Base-by-base conservation (phyloP, 2,113 vertebrate genomes). In the Reinhardtius hippoglossoides region DNA sequence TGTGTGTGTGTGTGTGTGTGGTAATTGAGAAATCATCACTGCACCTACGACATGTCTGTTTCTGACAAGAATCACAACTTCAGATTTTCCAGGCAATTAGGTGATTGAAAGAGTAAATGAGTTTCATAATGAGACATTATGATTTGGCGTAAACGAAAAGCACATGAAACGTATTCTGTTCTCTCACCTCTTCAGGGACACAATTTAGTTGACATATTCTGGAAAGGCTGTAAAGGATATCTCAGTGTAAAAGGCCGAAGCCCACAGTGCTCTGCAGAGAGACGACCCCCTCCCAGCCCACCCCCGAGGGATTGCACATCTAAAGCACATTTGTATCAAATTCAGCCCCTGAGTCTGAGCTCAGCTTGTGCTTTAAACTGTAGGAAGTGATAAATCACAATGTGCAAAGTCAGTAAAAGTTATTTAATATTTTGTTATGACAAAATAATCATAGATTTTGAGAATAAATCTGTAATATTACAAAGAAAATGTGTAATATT, bases 51-150 rank as follows among this genome's bases (percentile, higher is more conserved):
- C 56, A 74, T 21, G 68, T 80, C 76, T 83, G 71, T 85, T 72
- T 84, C 58, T 55, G 46, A 61, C 57, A 73, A 84, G 64, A 88
- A 82, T 78, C 73, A 40, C 73, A 79, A 61, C 86, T 87, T 87
- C 69, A 75, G 9, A 90, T 89, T 87, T 93, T 91, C 86, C 86
- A 80, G 83, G 65, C 82, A 82, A 91, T 92, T 91, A 91, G 81
- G 59, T 90, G 70, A 91, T 89, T 89, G 83, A 85, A 69, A 76
- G 83, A 81, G 78, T 65, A 87, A 81, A 87, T 83, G 65, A 73
- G 58, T 83, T 76, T 85, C 16, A 48, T 80, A 88, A 91, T 91
- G 82, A 90, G 68, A 83, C 67, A 18, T 18, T 16, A 42, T 80
- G 70, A 91, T 89, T 76, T 71, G 52, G 67, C 76, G 72, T 71